These are phyloP conservation scores for Machimus rusticus DNA, from an alignment of 2,888 invertebrate genomes.

Conservation along the genomic window DNA sequence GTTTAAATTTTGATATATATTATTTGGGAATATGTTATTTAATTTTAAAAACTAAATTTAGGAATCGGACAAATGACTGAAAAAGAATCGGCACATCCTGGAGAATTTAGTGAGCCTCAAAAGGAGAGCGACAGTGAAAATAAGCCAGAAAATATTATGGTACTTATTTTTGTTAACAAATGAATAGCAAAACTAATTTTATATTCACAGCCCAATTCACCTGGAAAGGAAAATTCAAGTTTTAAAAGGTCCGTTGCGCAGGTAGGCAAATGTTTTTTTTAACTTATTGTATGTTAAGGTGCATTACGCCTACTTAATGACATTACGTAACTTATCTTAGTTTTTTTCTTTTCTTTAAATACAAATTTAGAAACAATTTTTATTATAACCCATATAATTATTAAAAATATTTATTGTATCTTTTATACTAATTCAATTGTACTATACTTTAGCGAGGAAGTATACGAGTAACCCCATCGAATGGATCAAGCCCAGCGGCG, in stretches of 20 bases:
- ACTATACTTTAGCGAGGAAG: conserved; percentile 67
- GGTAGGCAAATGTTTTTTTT: conserved; percentile 52
- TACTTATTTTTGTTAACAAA: not conserved
- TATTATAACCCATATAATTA: not conserved
- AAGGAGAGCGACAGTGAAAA: not conserved
- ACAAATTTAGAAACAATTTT: no score
- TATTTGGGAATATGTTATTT: not conserved
- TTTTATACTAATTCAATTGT: not conserved
- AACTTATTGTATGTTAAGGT: not conserved
- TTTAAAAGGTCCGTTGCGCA: conserved; percentile 57
- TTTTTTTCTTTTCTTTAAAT: no score
- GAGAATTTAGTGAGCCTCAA: not conserved
- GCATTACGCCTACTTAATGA: no score
- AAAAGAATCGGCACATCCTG: conserved; percentile 83
- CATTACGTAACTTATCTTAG: no score
- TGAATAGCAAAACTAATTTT: not conserved
- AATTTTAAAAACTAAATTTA: conserved; percentile 51
- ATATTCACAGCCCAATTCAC: conserved; percentile 23
- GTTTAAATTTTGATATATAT: conserved; percentile 57
- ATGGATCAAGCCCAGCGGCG: conserved; percentile 50
- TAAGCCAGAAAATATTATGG: not conserved
- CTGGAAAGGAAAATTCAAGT: conserved; percentile 40
- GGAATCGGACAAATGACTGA: conserved; percentile 94
- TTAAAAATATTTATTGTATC: not conserved
- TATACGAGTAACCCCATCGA: conserved; percentile 65